Conservation (phyloP, 2,888 invertebrate genomes). For the Agrotis ipsilon region DNA sequence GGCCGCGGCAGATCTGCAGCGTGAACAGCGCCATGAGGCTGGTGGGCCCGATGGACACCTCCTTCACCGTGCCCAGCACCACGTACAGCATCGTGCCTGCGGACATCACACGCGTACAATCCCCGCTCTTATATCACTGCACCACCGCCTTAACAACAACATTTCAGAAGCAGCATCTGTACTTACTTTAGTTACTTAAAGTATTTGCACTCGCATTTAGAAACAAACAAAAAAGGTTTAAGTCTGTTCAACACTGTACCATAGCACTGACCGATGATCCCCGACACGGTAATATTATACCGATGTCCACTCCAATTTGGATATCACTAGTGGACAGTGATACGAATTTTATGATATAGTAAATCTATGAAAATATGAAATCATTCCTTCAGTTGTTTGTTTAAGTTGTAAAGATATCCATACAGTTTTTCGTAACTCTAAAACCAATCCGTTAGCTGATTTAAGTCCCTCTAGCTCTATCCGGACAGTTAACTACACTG, state of each 20-base stretch:
- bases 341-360: too few relatives aligned
- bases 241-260: neutral
- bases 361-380: too few relatives aligned
- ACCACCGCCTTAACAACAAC: neutral
- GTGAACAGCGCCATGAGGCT: conserved; percentile 97
- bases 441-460: too few relatives aligned
- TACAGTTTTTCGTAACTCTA: too few relatives aligned
- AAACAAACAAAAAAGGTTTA: neutral
- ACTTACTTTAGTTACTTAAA: too few relatives aligned
- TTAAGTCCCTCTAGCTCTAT: too few relatives aligned
- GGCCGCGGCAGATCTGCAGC: conserved; percentile 93
- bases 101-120: neutral
- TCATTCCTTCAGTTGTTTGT: too few relatives aligned
- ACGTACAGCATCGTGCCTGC: conserved; percentile 96
- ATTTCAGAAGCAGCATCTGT: neutral
- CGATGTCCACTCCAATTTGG: too few relatives aligned
- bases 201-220: neutral
- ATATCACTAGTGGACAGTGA: too few relatives aligned
- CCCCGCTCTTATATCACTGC: neutral
- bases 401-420: too few relatives aligned
- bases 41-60: conserved; percentile 98
- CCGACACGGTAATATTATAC: too few relatives aligned
- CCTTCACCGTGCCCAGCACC: conserved; percentile 96
- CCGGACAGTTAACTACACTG: too few relatives aligned
- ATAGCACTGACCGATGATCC: neutral